Conservation (phyloP, 2,113 vertebrate genomes). For the Amblyornis subalaris region DNA sequence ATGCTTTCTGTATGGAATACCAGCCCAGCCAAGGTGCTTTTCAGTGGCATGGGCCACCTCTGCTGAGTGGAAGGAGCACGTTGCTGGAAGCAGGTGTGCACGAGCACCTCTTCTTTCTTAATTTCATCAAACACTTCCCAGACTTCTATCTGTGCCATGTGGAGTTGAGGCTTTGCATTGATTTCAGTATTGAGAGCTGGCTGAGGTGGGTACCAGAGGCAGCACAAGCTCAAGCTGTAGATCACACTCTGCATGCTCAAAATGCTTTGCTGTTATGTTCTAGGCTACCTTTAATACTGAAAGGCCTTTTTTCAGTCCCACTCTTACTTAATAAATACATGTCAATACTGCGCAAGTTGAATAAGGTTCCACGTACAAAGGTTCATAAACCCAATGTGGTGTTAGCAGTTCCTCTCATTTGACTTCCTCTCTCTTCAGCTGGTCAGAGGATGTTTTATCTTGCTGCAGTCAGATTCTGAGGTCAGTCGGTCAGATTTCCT, state of each 20-base stretch:
- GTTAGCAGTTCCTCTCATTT: not conserved
- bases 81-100: not conserved
- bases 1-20: not conserved
- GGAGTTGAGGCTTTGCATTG: not conserved
- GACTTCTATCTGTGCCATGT: rapidly evolving
- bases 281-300: not conserved
- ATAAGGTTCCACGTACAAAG: rapidly evolving
- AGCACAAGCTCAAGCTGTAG: not conserved
- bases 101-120: rapidly evolving
- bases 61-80: rapidly evolving
- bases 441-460: not conserved
- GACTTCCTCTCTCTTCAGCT: not conserved
- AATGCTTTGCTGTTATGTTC: not conserved
- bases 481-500: not conserved
- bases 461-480: not conserved
- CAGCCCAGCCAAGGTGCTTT: not conserved
- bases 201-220: not conserved
- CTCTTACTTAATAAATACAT: not conserved
- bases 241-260: rapidly evolving
- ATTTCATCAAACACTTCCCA: not conserved
- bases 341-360: not conserved
- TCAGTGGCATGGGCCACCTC: rapidly evolving
- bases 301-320: not conserved
- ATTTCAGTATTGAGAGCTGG: rapidly evolving
- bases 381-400: rapidly evolving